Evolutionary conservation across 2,888 invertebrate species (phyloP), one percentile per base, ranked within the genome.

Genomic region (Microctonus hyperodae): DNA sequence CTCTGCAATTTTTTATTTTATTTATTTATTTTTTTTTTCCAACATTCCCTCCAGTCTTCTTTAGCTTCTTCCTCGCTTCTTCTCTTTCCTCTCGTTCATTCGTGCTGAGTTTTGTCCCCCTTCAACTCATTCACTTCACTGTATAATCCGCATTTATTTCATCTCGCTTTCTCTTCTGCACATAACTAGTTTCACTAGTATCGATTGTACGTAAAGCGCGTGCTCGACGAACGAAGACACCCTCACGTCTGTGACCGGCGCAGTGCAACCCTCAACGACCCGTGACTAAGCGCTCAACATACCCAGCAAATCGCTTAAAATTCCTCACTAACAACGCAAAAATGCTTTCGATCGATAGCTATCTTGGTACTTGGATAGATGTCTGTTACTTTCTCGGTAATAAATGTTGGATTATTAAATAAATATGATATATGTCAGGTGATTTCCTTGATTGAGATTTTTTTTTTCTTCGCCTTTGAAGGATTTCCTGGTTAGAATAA

Each of bases 171-270:
- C 64, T 62, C 55, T 62, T 63, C 40, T 56, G 70, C 65, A 70
- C 61, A 37, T 62, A 59, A 65, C 69, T 67, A 60, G 67, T 65
- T 65, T 67, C 64, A 65, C 70, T n/a, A n/a, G 65, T 81, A 81
- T 81, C 80, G 81, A 81, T 81, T 74, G 72, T 44, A 28, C 53
- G 33, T 67, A 68, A 69, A 70, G 80, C 81, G 81, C 80, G 75
- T 81, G 81, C 79, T 74, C 79, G 68, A 72, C 68, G n/a, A 51
- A 48, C 44, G 50, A 44, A 50, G 50, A 50, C 70, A 67, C 69
- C 68, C 51, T 63, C 25, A 67, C 40, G 35, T 31, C 58, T 59
- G 35, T 59, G 58, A 51, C 37, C 53, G 68, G 37, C 59, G 62
- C 64, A 63, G 57, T 55, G 53, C 56, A 48, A 65, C 58, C 65